These are phyloP conservation scores for Thalassophryne amazonica DNA, from an alignment of 2,797 vertebrate species.

Conservation along the genomic window DNA sequence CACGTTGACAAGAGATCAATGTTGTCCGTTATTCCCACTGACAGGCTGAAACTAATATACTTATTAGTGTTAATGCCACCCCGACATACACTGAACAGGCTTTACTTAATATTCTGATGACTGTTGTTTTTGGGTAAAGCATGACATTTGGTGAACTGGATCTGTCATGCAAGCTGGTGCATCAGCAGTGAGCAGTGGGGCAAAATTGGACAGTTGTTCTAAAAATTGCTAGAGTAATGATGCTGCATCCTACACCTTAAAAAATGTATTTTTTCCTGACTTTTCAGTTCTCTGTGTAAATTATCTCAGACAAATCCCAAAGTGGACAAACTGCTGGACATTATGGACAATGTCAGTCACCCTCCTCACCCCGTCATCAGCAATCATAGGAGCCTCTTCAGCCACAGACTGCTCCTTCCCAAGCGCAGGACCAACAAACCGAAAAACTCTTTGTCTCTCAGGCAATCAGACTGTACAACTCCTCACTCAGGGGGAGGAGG, in stretches of 20 bases:
- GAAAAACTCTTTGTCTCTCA: no score
- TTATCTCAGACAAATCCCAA: no score
- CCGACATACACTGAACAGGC: conserved; percentile 43
- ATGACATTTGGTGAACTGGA: conserved; percentile 10
- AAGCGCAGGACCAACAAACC: no score
- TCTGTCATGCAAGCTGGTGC: conserved; percentile 30
- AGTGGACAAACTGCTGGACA: no score
- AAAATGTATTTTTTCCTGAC: conserved; percentile 11
- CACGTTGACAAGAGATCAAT: conserved; percentile 67
- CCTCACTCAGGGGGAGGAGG: no score
- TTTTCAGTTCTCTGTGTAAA: conserved; percentile 3
- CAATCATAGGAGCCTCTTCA: no score
- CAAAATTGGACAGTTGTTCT: conserved; percentile 23
- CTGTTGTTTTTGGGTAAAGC: conserved; percentile 22
- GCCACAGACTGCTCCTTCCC: no score
- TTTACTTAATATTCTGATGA: conserved; percentile 42
- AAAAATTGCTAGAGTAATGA: conserved; percentile 30
- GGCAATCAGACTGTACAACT: no score
- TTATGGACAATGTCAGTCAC: no score
- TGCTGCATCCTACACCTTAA: conserved; percentile 3
- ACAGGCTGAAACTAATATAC: conserved; percentile 67
- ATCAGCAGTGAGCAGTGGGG: conserved; percentile 11
- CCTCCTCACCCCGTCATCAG: no score
- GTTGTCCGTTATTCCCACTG: conserved; percentile 61
- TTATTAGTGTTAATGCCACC: conserved; percentile 64